Conservation (phyloP, 2,113 vertebrate genomes). For the Psilopogon haemacephalus region DNA sequence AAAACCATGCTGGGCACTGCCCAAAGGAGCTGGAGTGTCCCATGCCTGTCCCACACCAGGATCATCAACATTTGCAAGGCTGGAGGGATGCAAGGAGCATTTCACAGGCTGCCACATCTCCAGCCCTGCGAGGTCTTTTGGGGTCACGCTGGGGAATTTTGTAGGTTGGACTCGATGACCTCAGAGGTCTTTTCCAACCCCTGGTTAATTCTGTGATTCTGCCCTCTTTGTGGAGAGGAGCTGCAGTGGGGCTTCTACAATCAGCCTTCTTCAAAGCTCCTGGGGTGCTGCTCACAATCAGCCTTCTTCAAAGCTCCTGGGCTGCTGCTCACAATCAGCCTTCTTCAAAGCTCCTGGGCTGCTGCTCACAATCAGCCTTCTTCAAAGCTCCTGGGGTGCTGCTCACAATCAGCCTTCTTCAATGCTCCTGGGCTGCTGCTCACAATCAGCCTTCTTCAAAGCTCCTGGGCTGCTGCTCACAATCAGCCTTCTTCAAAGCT, state of each 20-base stretch:
- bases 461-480: too few species aligned
- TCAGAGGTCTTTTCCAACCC: too few species aligned
- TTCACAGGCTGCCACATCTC: neutral
- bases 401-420: too few species aligned
- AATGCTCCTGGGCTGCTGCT: too few species aligned
- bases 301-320: neutral
- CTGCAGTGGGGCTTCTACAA: neutral
- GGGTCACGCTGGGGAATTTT: too few species aligned
- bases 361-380: too few species aligned
- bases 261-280: neutral
- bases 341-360: neutral
- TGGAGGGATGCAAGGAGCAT: neutral
- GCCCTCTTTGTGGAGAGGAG: neutral
- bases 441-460: too few species aligned
- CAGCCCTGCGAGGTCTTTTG: neutral
- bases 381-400: too few species aligned
- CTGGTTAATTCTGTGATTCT: too few species aligned
- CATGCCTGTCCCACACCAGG: fast-evolving
- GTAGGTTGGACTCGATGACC: too few species aligned
- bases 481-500: too few species aligned
- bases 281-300: neutral
- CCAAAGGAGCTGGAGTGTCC: neutral
- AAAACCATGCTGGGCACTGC: neutral
- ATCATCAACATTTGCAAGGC: neutral
- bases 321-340: neutral